These are phyloP conservation scores for Coregonus sp. DNA, from an alignment of 2,797 vertebrate genomes.

Conservation along the genomic window DNA sequence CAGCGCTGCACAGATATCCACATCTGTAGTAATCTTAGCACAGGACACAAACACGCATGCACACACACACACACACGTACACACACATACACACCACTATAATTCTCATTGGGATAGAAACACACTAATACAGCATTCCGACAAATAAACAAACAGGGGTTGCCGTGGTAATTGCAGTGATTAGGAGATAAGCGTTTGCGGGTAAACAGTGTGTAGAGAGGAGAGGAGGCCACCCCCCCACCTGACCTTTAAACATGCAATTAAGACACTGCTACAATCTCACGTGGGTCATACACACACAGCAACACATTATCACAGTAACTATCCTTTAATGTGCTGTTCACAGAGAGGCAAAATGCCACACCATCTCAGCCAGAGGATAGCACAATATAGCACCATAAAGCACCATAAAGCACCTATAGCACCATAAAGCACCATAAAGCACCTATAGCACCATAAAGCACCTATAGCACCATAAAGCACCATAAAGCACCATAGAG, in stretches of 20 bases:
- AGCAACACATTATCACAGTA: neutral
- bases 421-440: too few species aligned
- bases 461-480: too few species aligned
- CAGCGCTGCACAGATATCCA: constrained; percentile 20
- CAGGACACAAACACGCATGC: neutral
- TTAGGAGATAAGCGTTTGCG: constrained; percentile 65
- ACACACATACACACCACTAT: neutral
- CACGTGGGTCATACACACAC: neutral
- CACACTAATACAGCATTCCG: constrained; percentile 65
- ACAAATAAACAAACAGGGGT: constrained; percentile 70
- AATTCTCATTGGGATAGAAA: constrained; percentile 10
- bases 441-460: too few species aligned
- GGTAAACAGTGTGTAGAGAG: constrained; percentile 46
- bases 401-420: too few species aligned
- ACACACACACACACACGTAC: neutral
- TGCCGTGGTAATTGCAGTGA: constrained; percentile 71
- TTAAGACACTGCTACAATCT: constrained; percentile 39
- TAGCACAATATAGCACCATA: too few species aligned
- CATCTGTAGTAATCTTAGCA: constrained; percentile 53
- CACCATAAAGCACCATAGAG: too few species aligned
- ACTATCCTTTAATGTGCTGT: too few species aligned
- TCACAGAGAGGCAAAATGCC: too few species aligned
- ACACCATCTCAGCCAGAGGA: too few species aligned
- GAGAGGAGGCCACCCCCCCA: constrained; percentile 25
- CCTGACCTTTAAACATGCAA: constrained; percentile 62